Percentiles rank a stretch among this genome's conserved stretches.
Evolutionary conservation across 2,888 invertebrate species (phyloP).

Genomic region (Ctenicera cuprea): DNA sequence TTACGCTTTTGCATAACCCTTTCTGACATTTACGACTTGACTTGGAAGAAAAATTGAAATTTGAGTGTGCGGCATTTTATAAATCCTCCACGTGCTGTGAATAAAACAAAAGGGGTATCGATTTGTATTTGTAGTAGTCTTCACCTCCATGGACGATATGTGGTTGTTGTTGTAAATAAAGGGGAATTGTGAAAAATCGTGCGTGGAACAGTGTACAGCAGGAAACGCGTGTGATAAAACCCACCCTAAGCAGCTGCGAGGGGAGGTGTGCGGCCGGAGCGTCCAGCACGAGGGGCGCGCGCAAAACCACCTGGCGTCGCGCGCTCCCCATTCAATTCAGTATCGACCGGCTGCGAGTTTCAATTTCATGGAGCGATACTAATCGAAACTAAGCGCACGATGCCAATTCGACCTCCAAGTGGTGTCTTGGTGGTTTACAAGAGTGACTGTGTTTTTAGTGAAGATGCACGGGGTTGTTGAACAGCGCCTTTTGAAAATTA

Average conservation of each 20-base stretch:
- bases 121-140: not conserved
- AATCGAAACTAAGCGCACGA: slow-evolving; percentile 59
- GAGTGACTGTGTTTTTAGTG: slow-evolving; percentile 40
- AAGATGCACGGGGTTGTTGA: slow-evolving; percentile 36
- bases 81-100: not conserved
- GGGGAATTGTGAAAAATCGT: slow-evolving; percentile 19
- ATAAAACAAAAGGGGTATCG: not conserved
- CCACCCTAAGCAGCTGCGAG: slow-evolving; percentile 59
- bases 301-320: slow-evolving; percentile 73
- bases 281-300: slow-evolving; percentile 70
- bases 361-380: slow-evolving; percentile 62
- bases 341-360: slow-evolving; percentile 72
- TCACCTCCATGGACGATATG: not conserved
- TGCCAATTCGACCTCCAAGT: slow-evolving; percentile 55
- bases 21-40: too few species aligned
- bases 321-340: slow-evolving; percentile 71
- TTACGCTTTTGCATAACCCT: too few species aligned
- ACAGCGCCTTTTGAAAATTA: slow-evolving; percentile 20
- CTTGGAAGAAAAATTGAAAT: not conserved
- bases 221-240: slow-evolving; percentile 52
- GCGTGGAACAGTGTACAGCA: slow-evolving; percentile 27
- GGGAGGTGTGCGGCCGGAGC: slow-evolving; percentile 61
- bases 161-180: slow-evolving; percentile 16
- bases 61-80: not conserved
- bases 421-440: slow-evolving; percentile 48